Conservation (phyloP, 2,797 vertebrate species). For the Phaenicophaeus curvirostris region DNA sequence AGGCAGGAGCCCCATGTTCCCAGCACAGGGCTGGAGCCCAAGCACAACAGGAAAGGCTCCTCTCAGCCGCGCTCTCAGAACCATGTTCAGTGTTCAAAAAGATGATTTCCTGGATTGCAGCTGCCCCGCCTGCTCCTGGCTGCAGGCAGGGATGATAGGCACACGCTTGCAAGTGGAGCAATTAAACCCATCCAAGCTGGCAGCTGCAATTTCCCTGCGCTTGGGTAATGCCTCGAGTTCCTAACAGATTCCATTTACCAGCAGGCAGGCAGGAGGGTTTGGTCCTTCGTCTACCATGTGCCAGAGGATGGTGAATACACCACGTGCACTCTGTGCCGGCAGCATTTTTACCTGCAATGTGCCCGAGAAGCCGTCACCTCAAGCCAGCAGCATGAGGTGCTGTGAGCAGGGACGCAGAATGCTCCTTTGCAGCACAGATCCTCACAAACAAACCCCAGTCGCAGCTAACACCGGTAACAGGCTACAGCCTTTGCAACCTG, state of each 20-base stretch:
- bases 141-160: background rate
- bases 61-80: rapidly evolving
- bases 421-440: background rate
- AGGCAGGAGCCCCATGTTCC: background rate
- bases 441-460: background rate
- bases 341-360: rapidly evolving
- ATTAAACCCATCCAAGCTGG: rapidly evolving
- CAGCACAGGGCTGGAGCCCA: background rate
- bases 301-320: rapidly evolving
- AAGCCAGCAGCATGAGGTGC: rapidly evolving
- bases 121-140: background rate
- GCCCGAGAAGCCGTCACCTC: background rate
- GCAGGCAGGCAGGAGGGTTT: background rate
- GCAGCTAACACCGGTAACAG: background rate
- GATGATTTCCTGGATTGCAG: background rate
- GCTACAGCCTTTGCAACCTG: rapidly evolving
- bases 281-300: rapidly evolving
- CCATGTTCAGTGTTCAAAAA: rapidly evolving
- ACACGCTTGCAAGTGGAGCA: rapidly evolving
- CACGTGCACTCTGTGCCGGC: rapidly evolving
- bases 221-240: rapidly evolving
- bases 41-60: background rate
- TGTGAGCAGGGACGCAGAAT: background rate
- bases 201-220: rapidly evolving
- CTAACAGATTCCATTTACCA: rapidly evolving